These are phyloP conservation scores for Chironomus riparius DNA, from an alignment of 2,888 invertebrate species.

Conservation along the genomic window DNA sequence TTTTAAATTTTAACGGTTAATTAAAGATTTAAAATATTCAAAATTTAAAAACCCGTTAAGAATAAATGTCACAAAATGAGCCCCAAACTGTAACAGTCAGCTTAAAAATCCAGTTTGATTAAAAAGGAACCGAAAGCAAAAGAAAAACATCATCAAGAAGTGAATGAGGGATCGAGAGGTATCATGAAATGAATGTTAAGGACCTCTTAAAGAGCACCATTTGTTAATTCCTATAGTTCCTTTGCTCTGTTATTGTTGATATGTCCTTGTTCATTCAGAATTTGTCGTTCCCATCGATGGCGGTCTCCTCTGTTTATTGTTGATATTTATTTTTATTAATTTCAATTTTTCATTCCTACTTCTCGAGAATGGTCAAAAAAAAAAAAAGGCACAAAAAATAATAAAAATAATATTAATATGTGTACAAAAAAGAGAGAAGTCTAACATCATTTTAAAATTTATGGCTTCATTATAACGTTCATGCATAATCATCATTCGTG, in stretches of 20 bases:
- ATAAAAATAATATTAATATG: background rate
- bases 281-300: background rate
- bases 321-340: slow-evolving; percentile 8
- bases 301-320: background rate
- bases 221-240: background rate
- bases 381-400: background rate
- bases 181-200: background rate
- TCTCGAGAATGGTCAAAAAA: background rate
- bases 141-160: background rate
- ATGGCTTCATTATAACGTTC: slow-evolving; percentile 6
- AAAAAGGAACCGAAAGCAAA: background rate
- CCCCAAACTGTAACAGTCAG: no score
- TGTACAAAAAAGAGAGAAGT: background rate
- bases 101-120: no score
- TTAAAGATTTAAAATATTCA: no score
- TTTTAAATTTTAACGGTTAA: no score
- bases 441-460: background rate
- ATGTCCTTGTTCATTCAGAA: background rate
- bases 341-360: background rate
- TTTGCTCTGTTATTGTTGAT: background rate
- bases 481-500: slow-evolving; percentile 3
- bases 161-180: background rate
- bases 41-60: no score
- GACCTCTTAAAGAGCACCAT: slow-evolving; percentile 5
- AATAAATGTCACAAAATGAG: no score